Base-by-base conservation (phyloP, 2,888 invertebrate species). In the Eueremaeus valkanovi region DNA sequence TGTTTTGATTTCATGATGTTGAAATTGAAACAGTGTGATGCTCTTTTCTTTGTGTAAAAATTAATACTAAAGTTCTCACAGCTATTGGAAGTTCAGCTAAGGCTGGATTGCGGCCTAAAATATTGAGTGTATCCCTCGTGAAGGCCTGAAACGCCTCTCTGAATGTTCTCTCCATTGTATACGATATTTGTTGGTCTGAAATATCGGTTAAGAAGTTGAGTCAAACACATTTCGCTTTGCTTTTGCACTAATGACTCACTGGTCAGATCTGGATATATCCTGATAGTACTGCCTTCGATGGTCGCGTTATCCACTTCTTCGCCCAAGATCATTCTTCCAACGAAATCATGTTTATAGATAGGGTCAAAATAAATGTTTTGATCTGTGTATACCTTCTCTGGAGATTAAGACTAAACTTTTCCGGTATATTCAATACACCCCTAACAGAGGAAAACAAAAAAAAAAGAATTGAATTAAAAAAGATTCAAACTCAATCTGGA, bases 181-280 rank as follows among this genome's bases (percentile, higher is more conserved):
- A 88, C 0, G 93, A 92, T 80, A 96, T 93, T 86, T 95, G 95
- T 83, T 96, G 95, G 88, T 95, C 94, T 94, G 84, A 76, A 84
- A 83, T 79, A 11, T n/a, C 16, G n/a, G 21, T 73, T 74, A 24
- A 18, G 9, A 73, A n/a, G n/a, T n/a, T n/a, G n/a, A n/a, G n/a
- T n/a, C n/a, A n/a, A n/a, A n/a, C n/a, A n/a, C n/a, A n/a, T n/a
- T n/a, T n/a, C n/a, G n/a, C n/a, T n/a, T 24, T 24, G 24, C 29
- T 33, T 61, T 9, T 24, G n/a, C 1, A 6, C 24, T 13, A 21
- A 33, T 36, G 40, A 73, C 29, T 76, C 77, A 80, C 79, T 80
- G 33, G 93, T 92, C 90, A 94, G 92, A 83, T 95, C 95, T 76
- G 95, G 87, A 91, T 92, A 92, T 74, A 94, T 92, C 81, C 92